Evolutionary conservation across 2,888 invertebrate genomes (phyloP), one percentile per base, ranked within the genome.

Genomic region (Allophyes oxyacanthae): DNA sequence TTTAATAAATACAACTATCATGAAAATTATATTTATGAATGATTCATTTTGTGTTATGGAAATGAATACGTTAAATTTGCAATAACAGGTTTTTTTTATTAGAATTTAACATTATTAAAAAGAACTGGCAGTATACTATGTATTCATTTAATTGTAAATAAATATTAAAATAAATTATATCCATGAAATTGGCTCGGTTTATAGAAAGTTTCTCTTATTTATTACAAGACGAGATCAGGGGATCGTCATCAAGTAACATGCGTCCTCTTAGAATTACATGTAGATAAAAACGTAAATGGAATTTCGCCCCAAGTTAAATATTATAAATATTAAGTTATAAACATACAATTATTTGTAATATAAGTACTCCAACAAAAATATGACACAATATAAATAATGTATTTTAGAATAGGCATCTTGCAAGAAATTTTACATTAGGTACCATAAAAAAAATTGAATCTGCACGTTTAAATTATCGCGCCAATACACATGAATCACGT

Each of bases 111-210:
- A 51, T 52, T 64, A 49, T 34, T 26, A 40, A 52, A 53, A 58
- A 45, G 38, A 58, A 48, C 36, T 73, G 60, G 60, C 64, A 73
- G 61, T 73, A 70, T 53, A 57, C 55, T 64, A 32, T 38, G 57
- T 52, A 54, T 46, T 54, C 20, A 36, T 54, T 34, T 50, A 43
- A 49, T 45, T 55, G 57, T 74, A 74, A 72, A 74, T 72, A 66
- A 72, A 71, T 73, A 66, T 58, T 64, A 63, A 64, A 74, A 72
- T 73, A 73, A 73, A 73, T 71, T 67, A 70, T 54, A 57, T 64
- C 57, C 44, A 58, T 51, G 60, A 69, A 64, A 56, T 61, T 74
- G 72, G 74, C 74, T 74, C 72, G 74, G 66, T 73, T 68, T 52
- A 60, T 58, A 52, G 28, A 64, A 69, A 54, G 44, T 63, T 65